Percentiles rank a stretch among this genome's conserved stretches.
phyloP scores from a whole-genome alignment of 2,888 invertebrate species.

The Lochmaea capreae region DNA sequence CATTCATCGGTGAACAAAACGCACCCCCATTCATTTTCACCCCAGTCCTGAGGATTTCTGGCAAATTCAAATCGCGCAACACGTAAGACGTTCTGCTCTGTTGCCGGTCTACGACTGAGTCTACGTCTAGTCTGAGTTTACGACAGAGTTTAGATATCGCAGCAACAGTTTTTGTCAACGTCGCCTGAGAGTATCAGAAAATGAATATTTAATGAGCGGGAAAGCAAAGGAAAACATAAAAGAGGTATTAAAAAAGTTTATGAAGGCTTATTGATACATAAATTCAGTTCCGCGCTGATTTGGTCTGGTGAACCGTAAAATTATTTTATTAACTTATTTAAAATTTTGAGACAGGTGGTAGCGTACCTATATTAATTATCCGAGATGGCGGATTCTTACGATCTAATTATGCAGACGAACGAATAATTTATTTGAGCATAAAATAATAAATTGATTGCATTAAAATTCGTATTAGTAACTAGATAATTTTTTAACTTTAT shows the following conservation, averaged over 20 bases:
- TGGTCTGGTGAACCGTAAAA: conserved; percentile 1
- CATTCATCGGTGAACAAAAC: too few species aligned
- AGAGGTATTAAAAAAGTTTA: conserved; percentile 1
- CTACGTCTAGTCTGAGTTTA: too few species aligned
- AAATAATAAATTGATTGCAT: neutral
- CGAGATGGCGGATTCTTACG: neutral
- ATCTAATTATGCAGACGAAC: neutral
- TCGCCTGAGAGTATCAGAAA: conserved; percentile 10
- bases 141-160: conserved; percentile 7
- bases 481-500: neutral
- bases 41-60: too few species aligned
- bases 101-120: too few species aligned
- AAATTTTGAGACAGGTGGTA: neutral
- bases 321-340: conserved; percentile 7
- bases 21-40: too few species aligned
- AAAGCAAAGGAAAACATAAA: conserved; percentile 8
- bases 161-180: conserved; percentile 11
- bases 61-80: too few species aligned
- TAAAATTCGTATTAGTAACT: neutral
- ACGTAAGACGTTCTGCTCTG: too few species aligned
- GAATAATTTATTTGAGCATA: neutral
- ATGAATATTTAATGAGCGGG: conserved; percentile 10
- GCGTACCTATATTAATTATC: neutral
- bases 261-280: neutral
- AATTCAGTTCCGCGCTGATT: neutral